Conservation (phyloP, 2,113 vertebrate species). For the Nymphicus hollandicus region DNA sequence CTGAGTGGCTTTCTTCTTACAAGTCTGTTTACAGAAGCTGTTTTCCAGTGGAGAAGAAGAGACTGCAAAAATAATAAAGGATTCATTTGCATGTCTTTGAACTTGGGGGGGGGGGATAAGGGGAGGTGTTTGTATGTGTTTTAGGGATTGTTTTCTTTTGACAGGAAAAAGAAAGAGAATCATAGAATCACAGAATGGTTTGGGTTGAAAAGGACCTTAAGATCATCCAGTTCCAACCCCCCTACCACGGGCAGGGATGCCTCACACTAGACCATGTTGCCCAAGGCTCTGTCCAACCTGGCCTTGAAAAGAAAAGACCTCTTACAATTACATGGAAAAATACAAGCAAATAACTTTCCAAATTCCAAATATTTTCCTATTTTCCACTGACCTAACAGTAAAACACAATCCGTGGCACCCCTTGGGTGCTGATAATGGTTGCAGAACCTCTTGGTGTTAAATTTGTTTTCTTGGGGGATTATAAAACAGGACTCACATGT, state of each 20-base stretch:
- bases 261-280: too few species aligned
- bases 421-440: background rate
- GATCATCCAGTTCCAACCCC: too few species aligned
- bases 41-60: constrained; percentile 45
- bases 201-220: too few species aligned
- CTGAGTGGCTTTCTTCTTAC: constrained; percentile 38
- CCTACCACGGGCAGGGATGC: too few species aligned
- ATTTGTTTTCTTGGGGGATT: background rate
- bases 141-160: background rate
- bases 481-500: background rate
- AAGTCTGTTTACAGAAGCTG: constrained; percentile 50
- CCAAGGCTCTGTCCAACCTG: too few species aligned
- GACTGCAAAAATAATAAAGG: constrained; percentile 33
- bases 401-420: background rate
- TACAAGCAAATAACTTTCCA: background rate
- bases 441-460: background rate
- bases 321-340: constrained; percentile 2
- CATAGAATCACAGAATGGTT: too few species aligned
- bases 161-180: too few species aligned
- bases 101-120: background rate
- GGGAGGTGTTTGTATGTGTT: too few species aligned
- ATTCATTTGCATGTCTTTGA: constrained; percentile 47
- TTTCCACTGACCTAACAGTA: background rate
- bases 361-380: background rate
- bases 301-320: background rate